Percentiles rank a stretch among this genome's conserved stretches.
Evolutionary conservation across 2,113 vertebrate genomes (phyloP).

Genomic region (Orycteropus afer): DNA sequence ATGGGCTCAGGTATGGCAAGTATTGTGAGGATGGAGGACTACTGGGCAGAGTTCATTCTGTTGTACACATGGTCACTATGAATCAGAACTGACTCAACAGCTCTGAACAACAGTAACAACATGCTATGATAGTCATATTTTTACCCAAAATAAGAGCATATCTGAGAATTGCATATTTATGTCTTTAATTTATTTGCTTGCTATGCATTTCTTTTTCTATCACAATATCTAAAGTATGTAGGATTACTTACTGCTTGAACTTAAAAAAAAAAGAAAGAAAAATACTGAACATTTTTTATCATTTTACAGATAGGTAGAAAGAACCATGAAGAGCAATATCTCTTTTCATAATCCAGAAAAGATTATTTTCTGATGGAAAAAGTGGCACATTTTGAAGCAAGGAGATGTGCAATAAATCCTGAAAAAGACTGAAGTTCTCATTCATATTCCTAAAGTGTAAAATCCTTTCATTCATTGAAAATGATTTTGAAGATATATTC

Average conservation of each 20-base stretch:
- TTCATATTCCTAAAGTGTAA: slow-evolving; percentile 8
- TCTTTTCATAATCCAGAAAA: slow-evolving; percentile 20
- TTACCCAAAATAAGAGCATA: background rate
- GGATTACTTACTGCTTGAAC: background rate
- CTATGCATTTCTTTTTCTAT: background rate
- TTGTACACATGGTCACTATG: too few relatives aligned
- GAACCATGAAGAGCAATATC: background rate
- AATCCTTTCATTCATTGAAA: slow-evolving; percentile 22
- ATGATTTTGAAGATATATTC: slow-evolving; percentile 38
- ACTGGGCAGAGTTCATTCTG: too few relatives aligned
- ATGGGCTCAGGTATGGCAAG: too few relatives aligned
- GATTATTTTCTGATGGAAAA: background rate
- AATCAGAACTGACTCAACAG: too few relatives aligned
- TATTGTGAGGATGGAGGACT: too few relatives aligned
- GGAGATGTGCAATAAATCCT: background rate
- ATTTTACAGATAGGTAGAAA: background rate
- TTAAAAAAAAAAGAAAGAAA: too few relatives aligned
- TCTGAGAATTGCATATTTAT: background rate
- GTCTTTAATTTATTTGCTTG: background rate
- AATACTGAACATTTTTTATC: background rate
- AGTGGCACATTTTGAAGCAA: background rate
- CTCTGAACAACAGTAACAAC: too few relatives aligned
- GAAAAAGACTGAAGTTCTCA: background rate
- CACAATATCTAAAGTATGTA: background rate
- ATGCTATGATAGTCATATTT: slow-evolving; percentile 7